Percentiles rank a stretch among this genome's conserved stretches.
These are phyloP conservation scores for Daboia siamensis DNA, from an alignment of 2,113 vertebrate genomes.

Conservation along the genomic window DNA sequence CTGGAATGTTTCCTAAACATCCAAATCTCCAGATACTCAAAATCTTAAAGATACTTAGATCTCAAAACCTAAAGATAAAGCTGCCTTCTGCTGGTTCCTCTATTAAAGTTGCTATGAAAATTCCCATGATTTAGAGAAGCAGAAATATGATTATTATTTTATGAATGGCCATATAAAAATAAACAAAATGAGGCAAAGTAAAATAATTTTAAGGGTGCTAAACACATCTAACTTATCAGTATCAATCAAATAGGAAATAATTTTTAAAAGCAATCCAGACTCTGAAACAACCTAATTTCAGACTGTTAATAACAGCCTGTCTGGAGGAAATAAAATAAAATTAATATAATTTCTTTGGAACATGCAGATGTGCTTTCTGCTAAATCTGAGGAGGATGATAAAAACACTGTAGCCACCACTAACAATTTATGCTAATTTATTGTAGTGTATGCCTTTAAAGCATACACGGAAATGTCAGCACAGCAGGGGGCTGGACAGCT, in stretches of 20 bases:
- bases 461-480: too few species aligned
- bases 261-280: not conserved
- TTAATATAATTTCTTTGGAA: not conserved
- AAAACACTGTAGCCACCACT: not conserved
- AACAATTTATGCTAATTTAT: not conserved
- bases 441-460: too few species aligned
- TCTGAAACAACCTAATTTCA: not conserved
- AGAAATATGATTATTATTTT: not conserved
- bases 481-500: too few species aligned
- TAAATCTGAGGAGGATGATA: not conserved
- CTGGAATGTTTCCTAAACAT: not conserved
- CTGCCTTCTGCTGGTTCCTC: conserved; percentile 64
- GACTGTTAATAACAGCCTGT: not conserved
- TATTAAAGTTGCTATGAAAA: not conserved
- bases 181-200: not conserved
- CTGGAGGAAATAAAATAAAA: not conserved
- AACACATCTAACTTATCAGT: not conserved
- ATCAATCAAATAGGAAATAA: not conserved
- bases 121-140: fast-evolving
- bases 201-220: not conserved
- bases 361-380: not conserved
- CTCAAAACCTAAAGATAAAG: conserved; percentile 14
- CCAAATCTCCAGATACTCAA: not conserved
- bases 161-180: not conserved
- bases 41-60: too few species aligned